Conservation (phyloP, 2,797 vertebrate genomes). For the Poeciliopsis presidionis region DNA sequence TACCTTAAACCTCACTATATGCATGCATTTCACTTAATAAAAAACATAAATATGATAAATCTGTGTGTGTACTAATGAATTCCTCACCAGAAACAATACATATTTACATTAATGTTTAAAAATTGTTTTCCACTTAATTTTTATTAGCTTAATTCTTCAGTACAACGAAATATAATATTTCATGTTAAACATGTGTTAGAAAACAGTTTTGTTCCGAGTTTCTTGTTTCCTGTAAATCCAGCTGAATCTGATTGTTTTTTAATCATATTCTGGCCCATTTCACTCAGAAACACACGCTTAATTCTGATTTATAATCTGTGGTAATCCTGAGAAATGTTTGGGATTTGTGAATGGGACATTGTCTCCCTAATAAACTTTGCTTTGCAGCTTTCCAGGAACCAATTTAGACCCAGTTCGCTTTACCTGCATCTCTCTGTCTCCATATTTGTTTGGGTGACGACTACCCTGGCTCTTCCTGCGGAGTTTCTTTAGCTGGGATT, state of each 20-base stretch:
- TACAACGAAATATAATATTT: background rate
- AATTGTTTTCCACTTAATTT: background rate
- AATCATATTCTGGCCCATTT: slow-evolving; percentile 57
- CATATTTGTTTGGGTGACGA: slow-evolving; percentile 88
- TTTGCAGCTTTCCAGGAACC: background rate
- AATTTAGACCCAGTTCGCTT: background rate
- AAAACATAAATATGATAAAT: background rate
- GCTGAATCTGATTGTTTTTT: slow-evolving; percentile 62
- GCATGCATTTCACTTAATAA: background rate
- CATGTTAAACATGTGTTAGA: background rate
- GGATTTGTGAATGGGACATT: slow-evolving; percentile 7
- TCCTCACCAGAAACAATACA: background rate
- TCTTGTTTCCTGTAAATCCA: slow-evolving; percentile 48
- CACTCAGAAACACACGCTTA: slow-evolving; percentile 32
- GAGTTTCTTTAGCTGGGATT: slow-evolving; percentile 88
- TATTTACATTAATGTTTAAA: background rate
- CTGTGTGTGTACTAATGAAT: background rate
- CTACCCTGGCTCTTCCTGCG: slow-evolving; percentile 87
- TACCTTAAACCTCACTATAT: background rate
- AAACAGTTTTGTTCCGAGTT: background rate
- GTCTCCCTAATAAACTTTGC: slow-evolving; percentile 14
- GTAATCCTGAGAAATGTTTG: slow-evolving; percentile 37
- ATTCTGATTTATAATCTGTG: slow-evolving; percentile 36
- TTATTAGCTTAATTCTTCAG: background rate
- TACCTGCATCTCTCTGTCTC: slow-evolving; percentile 90